phyloP scores from a whole-genome alignment of 1,140 invertebrate species.

The Sesamia nonagrioides region DNA sequence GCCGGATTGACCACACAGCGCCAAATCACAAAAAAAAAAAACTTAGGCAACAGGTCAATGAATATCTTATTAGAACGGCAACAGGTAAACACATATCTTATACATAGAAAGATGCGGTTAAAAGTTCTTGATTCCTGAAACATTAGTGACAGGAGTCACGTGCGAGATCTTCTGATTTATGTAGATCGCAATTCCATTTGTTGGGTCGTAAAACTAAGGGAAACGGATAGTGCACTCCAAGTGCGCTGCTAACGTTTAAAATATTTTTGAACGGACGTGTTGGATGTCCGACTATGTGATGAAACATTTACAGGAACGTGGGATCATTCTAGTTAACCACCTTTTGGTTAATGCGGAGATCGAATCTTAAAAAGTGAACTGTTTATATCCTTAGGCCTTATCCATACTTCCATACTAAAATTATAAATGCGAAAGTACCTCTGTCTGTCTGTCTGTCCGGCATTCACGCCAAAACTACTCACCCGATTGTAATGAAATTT shows the following conservation, averaged over 20 bases:
- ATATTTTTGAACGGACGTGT: slow-evolving; percentile 7
- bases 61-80: too few relatives aligned
- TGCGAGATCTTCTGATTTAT: not conserved
- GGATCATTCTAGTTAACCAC: not conserved
- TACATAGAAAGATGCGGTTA: not conserved
- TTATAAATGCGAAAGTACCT: too few relatives aligned
- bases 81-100: not conserved
- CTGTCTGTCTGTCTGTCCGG: too few relatives aligned
- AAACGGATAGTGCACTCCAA: slow-evolving; percentile 21
- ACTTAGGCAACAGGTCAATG: too few relatives aligned
- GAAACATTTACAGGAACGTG: not conserved
- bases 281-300: not conserved
- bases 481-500: too few relatives aligned
- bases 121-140: not conserved
- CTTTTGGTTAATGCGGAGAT: too few relatives aligned
- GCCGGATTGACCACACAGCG: too few relatives aligned
- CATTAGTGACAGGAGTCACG: slow-evolving; percentile 12
- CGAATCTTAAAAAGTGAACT: too few relatives aligned
- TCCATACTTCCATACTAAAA: too few relatives aligned
- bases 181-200: slow-evolving; percentile 16
- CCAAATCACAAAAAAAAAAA: too few relatives aligned
- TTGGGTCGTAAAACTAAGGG: slow-evolving; percentile 6
- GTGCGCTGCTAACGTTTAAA: slow-evolving; percentile 19
- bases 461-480: too few relatives aligned
- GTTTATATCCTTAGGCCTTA: too few relatives aligned